Conservation (phyloP, 1,140 invertebrate species). For the Sitodiplosis mosellana region DNA sequence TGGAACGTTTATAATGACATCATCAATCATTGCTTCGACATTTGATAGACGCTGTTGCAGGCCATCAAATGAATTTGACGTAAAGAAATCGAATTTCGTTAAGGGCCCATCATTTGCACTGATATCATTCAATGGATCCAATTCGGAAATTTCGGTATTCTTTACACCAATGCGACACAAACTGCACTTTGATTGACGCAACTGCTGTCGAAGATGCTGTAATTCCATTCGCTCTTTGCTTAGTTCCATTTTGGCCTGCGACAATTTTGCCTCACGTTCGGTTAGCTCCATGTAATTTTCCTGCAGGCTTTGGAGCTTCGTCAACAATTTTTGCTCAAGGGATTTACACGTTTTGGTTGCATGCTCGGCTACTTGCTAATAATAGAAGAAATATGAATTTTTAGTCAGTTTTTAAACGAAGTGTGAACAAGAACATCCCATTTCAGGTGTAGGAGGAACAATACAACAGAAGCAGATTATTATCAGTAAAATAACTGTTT, state of each 20-base stretch:
- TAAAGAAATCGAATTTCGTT: too few species aligned
- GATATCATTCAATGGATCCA: not conserved
- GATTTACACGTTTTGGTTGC: slow-evolving; percentile 19
- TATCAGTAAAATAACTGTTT: too few species aligned
- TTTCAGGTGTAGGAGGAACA: too few species aligned
- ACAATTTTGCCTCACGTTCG: slow-evolving; percentile 18
- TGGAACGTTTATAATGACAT: too few species aligned
- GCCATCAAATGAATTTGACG: too few species aligned
- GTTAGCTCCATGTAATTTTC: slow-evolving; percentile 13
- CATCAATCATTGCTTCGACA: too few species aligned
- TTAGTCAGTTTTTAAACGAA: too few species aligned
- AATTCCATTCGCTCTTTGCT: slow-evolving; percentile 17
- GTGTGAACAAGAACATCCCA: too few species aligned
- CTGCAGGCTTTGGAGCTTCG: slow-evolving; percentile 15
- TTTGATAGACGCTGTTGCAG: too few species aligned
- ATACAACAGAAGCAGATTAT: too few species aligned
- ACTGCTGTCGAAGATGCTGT: slow-evolving; percentile 14
- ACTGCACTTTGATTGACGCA: slow-evolving; percentile 14
- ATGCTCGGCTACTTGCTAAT: slow-evolving; percentile 11
- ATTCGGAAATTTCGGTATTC: slow-evolving; percentile 6
- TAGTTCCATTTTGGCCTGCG: slow-evolving; percentile 18
- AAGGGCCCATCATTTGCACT: too few species aligned
- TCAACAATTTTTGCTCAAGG: slow-evolving; percentile 18
- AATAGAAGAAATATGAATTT: too few species aligned
- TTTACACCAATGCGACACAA: slow-evolving; percentile 19